A percentile compares a stretch with the other conserved stretches of the same genome.
phyloP scores from a whole-genome alignment of 2,888 invertebrate genomes.

The Dorcus hopei region DNA sequence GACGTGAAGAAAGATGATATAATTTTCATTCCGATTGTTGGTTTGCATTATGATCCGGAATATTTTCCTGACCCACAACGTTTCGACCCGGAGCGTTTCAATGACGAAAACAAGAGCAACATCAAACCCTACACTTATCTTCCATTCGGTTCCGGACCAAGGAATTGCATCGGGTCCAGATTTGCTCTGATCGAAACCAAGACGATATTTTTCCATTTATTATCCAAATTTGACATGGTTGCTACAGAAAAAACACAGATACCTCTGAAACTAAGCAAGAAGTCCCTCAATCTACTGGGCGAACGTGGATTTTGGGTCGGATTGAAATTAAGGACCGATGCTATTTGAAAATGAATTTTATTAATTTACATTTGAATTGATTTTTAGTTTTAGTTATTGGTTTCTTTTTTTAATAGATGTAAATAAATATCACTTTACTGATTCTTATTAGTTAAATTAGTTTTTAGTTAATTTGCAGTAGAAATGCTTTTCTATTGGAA shows the following conservation, averaged over 20 bases:
- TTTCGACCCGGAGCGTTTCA: conserved; percentile 45
- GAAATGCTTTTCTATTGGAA: no score
- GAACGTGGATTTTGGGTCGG: conserved; percentile 26
- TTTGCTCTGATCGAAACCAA: conserved; percentile 38
- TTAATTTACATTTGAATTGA: no score
- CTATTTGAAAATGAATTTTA: no score
- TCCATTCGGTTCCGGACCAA: conserved; percentile 53
- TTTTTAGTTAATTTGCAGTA: no score
- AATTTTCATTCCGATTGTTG: conserved; percentile 30
- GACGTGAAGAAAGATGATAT: conserved; percentile 14
- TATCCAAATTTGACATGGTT: conserved; percentile 33
- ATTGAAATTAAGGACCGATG: neutral
- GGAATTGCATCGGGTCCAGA: conserved; percentile 58
- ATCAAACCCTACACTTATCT: conserved; percentile 46
- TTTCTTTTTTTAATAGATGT: no score
- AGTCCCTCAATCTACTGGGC: conserved; percentile 13
- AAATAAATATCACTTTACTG: no score
- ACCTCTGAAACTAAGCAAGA: conserved; percentile 28
- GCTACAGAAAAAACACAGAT: conserved; percentile 31
- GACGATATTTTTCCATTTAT: conserved; percentile 30
- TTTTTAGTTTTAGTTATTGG: no score
- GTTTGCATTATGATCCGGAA: conserved; percentile 34
- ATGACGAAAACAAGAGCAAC: conserved; percentile 55
- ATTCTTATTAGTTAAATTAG: no score
- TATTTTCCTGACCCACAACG: conserved; percentile 36